Percentiles rank a stretch among this genome's conserved stretches.
These are phyloP conservation scores for Lepidonotus clava DNA, from an alignment of 2,888 invertebrate genomes.

Conservation along the genomic window DNA sequence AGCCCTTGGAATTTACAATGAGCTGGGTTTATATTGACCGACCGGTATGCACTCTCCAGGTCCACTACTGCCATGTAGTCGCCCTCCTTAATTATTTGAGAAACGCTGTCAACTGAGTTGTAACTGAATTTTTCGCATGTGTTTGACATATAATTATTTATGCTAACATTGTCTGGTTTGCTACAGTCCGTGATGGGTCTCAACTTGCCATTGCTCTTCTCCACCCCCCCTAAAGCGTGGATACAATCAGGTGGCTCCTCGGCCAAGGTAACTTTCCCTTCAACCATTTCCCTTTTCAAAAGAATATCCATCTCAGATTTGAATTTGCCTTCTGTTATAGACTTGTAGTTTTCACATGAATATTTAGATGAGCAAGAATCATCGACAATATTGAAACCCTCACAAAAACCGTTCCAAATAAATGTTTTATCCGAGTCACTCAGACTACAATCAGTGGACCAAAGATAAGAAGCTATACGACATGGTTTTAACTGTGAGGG, in stretches of 20 bases:
- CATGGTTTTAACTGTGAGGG: no score
- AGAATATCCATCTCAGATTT: no score
- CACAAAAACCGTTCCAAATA: no score
- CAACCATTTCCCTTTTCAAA: no score
- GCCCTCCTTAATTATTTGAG: not conserved
- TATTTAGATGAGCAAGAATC: no score
- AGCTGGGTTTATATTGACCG: not conserved
- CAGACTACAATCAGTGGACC: no score
- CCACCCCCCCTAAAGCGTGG: constrained; percentile 35
- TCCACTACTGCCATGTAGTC: not conserved
- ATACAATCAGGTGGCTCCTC: constrained; percentile 8
- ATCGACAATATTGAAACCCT: no score
- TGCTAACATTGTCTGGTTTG: not conserved
- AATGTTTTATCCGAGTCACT: no score
- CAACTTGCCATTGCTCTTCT: not conserved
- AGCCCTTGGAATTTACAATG: not conserved
- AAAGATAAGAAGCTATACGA: no score
- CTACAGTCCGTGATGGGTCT: not conserved
- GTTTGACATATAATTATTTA: not conserved
- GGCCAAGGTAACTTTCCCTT: no score
- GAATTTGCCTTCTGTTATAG: no score
- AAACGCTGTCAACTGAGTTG: not conserved
- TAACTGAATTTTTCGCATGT: not conserved
- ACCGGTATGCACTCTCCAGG: not conserved
- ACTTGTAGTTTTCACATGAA: no score